A percentile compares a stretch with the other conserved stretches of the same genome.
Conservation (phyloP, 2,797 vertebrate species). For the Coregonus sp. region DNA sequence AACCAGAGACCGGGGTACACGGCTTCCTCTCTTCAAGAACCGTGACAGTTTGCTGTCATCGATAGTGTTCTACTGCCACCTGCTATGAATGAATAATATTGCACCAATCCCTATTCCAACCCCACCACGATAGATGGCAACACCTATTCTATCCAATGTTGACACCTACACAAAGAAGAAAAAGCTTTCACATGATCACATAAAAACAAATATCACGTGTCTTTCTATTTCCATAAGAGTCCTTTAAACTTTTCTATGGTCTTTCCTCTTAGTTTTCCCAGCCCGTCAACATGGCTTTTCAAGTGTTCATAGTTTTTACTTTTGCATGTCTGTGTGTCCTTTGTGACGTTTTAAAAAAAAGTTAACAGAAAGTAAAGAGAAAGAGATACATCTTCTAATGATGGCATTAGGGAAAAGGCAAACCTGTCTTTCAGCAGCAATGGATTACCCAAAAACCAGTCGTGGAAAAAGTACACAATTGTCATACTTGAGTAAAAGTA, state of each 20-base stretch:
- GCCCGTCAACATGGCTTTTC: neutral
- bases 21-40: slow-evolving; percentile 27
- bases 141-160: neutral
- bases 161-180: neutral
- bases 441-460: slow-evolving; percentile 71
- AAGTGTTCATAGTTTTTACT: neutral
- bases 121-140: neutral
- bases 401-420: neutral
- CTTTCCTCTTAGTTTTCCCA: neutral
- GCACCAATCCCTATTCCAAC: neutral
- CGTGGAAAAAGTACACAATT: no score
- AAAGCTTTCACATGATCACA: neutral
- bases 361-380: slow-evolving; percentile 35
- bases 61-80: slow-evolving; percentile 31
- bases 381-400: neutral
- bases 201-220: neutral
- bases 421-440: slow-evolving; percentile 46
- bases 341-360: slow-evolving; percentile 25
- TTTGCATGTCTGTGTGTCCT: neutral
- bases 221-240: no score
- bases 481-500: no score
- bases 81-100: slow-evolving; percentile 15
- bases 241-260: neutral
- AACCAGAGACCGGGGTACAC: neutral
- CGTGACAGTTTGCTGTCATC: no score